phyloP scores from a whole-genome alignment of 1,140 invertebrate species.

The Gonioctena quinquepunctata region DNA sequence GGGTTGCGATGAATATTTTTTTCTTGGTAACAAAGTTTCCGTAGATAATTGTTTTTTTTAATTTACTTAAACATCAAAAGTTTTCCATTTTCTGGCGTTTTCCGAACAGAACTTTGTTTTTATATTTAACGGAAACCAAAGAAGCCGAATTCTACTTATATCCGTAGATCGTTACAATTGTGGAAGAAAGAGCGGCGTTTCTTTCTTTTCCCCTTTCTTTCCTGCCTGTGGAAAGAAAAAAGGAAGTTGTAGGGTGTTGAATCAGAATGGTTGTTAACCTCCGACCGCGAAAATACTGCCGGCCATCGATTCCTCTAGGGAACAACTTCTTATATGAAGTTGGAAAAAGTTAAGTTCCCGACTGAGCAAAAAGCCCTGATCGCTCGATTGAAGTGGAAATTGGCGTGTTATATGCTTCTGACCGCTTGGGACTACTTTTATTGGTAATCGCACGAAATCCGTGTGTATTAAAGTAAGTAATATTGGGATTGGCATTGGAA shows the following conservation, averaged over 20 bases:
- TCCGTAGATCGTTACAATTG: neutral
- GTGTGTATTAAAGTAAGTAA: conserved; percentile 6
- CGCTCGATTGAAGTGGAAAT: conserved; percentile 44
- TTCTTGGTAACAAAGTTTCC: no score
- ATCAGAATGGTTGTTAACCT: conserved; percentile 47
- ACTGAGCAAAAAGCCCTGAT: conserved; percentile 38
- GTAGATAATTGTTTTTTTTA: no score
- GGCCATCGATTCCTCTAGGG: conserved; percentile 47
- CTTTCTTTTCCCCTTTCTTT: neutral
- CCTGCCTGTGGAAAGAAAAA: neutral
- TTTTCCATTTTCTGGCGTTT: no score
- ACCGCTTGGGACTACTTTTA: conserved; percentile 39
- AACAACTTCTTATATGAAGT: conserved; percentile 46
- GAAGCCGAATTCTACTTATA: neutral
- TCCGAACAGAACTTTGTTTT: no score
- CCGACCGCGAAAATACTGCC: conserved; percentile 45
- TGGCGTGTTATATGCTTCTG: conserved; percentile 45
- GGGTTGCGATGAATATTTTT: no score
- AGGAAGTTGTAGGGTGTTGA: conserved; percentile 35
- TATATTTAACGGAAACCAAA: no score
- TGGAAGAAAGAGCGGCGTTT: neutral
- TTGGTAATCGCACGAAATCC: conserved; percentile 4
- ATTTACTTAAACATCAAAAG: no score
- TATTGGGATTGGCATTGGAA: no score
- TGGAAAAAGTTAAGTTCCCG: conserved; percentile 45